Evolutionary conservation across 2,113 vertebrate genomes (phyloP).

Genomic region (Hypomesus transpacificus): DNA sequence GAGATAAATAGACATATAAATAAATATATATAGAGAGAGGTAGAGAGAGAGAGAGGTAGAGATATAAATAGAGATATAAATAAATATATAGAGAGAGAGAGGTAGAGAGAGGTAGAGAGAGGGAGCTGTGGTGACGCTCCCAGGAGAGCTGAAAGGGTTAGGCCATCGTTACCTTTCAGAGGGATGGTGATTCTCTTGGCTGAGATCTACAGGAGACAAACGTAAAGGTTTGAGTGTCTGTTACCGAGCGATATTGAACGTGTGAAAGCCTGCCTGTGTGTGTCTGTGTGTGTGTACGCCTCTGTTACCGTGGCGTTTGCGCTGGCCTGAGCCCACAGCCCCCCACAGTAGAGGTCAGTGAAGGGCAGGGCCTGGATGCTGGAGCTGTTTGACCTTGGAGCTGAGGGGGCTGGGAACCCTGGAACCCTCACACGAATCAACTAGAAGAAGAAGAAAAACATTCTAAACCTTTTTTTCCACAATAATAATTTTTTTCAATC

Average conservation of each 20-base stretch:
- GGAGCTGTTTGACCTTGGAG: slow-evolving; percentile 6
- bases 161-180: slow-evolving; percentile 77
- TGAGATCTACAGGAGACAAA: slow-evolving; percentile 68
- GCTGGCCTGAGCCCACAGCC: slow-evolving; percentile 37
- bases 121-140: too few relatives aligned
- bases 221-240: slow-evolving; percentile 4
- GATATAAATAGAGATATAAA: too few relatives aligned
- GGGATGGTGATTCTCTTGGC: slow-evolving; percentile 76
- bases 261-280: too few relatives aligned
- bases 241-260: too few relatives aligned
- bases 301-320: slow-evolving; percentile 60
- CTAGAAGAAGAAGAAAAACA: slow-evolving; percentile 29
- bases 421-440: slow-evolving; percentile 21
- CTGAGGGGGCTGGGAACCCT: not conserved
- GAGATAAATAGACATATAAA: too few relatives aligned
- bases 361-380: slow-evolving; percentile 44
- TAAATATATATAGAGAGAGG: too few relatives aligned
- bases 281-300: not conserved
- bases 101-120: too few relatives aligned
- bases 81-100: too few relatives aligned
- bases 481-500: too few relatives aligned
- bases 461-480: too few relatives aligned
- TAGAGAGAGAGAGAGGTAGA: too few relatives aligned
- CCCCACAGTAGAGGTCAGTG: slow-evolving; percentile 52
- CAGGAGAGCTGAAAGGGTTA: too few relatives aligned